Conservation (phyloP, 2,113 vertebrate genomes). For the Clarias magur region DNA sequence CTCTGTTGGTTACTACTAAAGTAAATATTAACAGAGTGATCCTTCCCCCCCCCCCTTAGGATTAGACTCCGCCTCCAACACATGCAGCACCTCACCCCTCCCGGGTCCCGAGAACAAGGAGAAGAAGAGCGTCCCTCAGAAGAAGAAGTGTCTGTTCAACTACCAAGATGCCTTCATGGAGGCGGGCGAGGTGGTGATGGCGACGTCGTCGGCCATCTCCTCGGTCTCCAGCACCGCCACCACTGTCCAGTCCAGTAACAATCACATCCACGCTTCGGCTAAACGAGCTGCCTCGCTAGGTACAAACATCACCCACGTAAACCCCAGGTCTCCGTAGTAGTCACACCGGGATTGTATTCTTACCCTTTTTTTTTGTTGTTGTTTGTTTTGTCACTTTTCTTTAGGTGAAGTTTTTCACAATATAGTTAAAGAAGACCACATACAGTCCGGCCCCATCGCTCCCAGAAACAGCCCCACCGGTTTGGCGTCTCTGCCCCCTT, state of each 20-base stretch:
- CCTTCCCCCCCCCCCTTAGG: slow-evolving; percentile 67
- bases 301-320: slow-evolving; percentile 51
- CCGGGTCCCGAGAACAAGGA: slow-evolving; percentile 82
- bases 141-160: slow-evolving; percentile 98
- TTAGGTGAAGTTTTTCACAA: slow-evolving; percentile 93
- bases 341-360: neutral
- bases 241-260: slow-evolving; percentile 96
- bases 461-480: slow-evolving; percentile 84
- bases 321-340: neutral
- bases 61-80: slow-evolving; percentile 69
- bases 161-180: slow-evolving; percentile 98
- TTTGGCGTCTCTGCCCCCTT: slow-evolving; percentile 80
- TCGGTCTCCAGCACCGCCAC: slow-evolving; percentile 95
- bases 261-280: slow-evolving; percentile 88
- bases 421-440: slow-evolving; percentile 88
- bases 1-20: no score
- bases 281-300: slow-evolving; percentile 88
- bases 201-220: slow-evolving; percentile 90
- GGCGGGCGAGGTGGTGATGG: slow-evolving; percentile 91
- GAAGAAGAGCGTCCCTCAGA: slow-evolving; percentile 81
- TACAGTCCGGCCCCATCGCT: slow-evolving; percentile 78
- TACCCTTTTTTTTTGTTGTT: neutral
- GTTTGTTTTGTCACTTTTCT: neutral
- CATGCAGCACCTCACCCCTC: slow-evolving; percentile 66
- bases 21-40: neutral